phyloP scores from a whole-genome alignment of 1,140 invertebrate species.

The Penaeus indicus region DNA sequence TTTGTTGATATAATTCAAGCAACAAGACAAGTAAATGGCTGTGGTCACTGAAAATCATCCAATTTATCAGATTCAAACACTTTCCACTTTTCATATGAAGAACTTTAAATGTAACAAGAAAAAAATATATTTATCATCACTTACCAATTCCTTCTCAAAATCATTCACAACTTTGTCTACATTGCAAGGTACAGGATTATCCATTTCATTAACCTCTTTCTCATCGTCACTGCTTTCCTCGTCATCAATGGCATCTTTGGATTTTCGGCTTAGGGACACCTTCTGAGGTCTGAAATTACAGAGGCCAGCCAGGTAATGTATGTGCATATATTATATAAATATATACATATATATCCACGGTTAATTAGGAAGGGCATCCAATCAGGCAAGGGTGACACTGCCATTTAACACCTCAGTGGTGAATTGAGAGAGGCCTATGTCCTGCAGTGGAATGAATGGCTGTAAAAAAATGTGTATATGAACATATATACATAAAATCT shows the following conservation, averaged over 20 bases:
- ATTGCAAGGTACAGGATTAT: conserved; percentile 31
- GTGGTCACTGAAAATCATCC: no score
- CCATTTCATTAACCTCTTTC: conserved; percentile 41
- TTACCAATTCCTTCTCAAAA: conserved; percentile 47
- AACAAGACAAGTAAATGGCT: no score
- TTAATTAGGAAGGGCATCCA: no score
- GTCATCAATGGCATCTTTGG: not conserved
- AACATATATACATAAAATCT: no score
- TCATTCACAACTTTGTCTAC: conserved; percentile 50
- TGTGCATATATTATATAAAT: no score
- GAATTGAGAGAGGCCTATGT: no score
- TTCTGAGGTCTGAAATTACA: conserved; percentile 5
- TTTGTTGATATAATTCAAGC: no score
- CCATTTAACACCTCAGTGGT: no score
- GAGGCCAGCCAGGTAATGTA: not conserved
- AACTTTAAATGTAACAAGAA: not conserved
- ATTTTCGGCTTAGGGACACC: conserved; percentile 28
- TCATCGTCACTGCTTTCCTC: conserved; percentile 37
- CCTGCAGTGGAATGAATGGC: no score
- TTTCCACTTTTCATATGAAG: not conserved
- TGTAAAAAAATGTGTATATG: no score
- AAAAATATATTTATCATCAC: not conserved
- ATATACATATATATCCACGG: no score
- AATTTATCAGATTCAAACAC: not conserved
- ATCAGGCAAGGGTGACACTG: no score